Base-by-base conservation (phyloP, 1,140 invertebrate genomes). In the Caenorhabditis inopinata region DNA sequence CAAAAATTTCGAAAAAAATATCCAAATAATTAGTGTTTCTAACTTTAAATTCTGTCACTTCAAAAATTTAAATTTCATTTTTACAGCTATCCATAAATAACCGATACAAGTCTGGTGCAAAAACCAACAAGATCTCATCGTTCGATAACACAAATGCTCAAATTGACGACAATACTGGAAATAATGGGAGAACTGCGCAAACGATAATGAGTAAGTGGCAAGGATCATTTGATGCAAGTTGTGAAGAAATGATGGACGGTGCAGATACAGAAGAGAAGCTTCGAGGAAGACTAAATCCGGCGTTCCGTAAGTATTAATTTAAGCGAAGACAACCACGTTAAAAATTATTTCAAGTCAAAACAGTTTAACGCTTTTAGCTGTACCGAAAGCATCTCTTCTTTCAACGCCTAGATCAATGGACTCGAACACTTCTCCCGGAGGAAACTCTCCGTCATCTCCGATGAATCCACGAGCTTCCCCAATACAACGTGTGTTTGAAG, bases 101-200 rank as follows among this genome's bases (percentile, higher is more conserved):
- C n/a, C 58, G 58, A 7, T 68, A 68, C 38, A 68, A 68, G 38
- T 68, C 58, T 38, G 58, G 58, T 32, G 58, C 58, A 68, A 68
- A 68, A 68, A 68, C 58, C 27, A 68, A 68, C 32, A 68, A 68
- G 58, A 68, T 68, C 58, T 68, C 58, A 21, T 68, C 58, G 9
- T 68, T 68, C 32, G 58, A 68, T 68, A 68, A 68, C 58, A 68
- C 58, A 68, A 68, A 68, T 21, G 58, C 58, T 68, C 58, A 68
- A 68, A 68, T 68, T 29, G 58, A 68, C 12, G 58, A 68, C 29
- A 75, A 75, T 32, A 47, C 74, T 0, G 74, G 42, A 38, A 75
- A 75, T 21, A 75, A 75, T 48, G 74, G 32, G 45, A 75, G 74
- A 27, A 75, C 45, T 12, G 42, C 42, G 1, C 47, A 47, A 45